phyloP scores from a whole-genome alignment of 2,797 vertebrate species.

The Syndactyla subalaris region DNA sequence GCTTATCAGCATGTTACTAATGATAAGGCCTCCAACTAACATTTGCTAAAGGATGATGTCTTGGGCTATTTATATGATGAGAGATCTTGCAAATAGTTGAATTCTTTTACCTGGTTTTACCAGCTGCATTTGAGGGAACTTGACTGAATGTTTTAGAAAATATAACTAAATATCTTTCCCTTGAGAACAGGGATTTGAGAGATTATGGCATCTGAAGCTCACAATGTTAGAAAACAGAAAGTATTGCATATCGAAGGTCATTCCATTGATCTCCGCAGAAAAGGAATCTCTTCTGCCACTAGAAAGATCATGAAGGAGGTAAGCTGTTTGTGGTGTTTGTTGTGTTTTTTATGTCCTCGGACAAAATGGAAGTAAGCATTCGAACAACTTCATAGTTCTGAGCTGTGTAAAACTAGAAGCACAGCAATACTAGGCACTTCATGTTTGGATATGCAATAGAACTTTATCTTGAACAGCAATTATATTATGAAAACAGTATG shows the following conservation, averaged over 20 bases:
- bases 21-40: background rate
- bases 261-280: conserved; percentile 76
- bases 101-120: background rate
- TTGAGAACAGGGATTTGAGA: conserved; percentile 75
- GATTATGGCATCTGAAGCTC: conserved; percentile 85
- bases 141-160: background rate
- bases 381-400: background rate
- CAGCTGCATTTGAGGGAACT: background rate
- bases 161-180: background rate
- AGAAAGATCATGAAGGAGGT: conserved; percentile 87
- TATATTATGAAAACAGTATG: background rate
- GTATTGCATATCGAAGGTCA: conserved; percentile 72
- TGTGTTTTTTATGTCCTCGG: background rate
- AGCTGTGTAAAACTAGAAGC: background rate
- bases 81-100: background rate
- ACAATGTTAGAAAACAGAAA: conserved; percentile 81
- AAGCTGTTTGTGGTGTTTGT: conserved; percentile 11
- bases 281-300: conserved; percentile 77
- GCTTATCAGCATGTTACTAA: background rate
- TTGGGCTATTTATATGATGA: background rate
- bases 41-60: background rate
- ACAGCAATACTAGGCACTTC: background rate
- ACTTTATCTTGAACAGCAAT: background rate
- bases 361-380: background rate
- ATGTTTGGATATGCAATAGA: background rate